These are phyloP conservation scores for Mellivora capensis DNA, from an alignment of 2,113 vertebrate genomes.

Conservation along the genomic window DNA sequence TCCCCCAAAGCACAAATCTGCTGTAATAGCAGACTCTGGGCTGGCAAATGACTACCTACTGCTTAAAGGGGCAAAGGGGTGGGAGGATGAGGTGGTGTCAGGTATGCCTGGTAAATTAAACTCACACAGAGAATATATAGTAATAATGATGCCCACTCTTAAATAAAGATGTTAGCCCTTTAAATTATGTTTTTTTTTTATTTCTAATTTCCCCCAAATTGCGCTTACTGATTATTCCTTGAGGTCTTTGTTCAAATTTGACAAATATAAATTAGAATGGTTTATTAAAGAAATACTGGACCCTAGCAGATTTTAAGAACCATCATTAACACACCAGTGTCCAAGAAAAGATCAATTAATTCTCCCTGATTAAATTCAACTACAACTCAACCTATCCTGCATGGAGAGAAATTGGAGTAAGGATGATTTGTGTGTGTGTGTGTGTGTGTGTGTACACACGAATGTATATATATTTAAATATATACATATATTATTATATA, in stretches of 20 bases:
- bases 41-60: background rate
- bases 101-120: background rate
- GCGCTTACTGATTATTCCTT: background rate
- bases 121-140: background rate
- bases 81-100: background rate
- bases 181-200: background rate
- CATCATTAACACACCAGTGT: background rate
- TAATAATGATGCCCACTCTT: background rate
- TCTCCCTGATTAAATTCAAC: background rate
- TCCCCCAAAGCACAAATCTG: background rate
- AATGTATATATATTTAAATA: background rate
- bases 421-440: background rate
- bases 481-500: background rate
- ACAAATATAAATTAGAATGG: background rate
- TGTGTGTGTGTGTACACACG: background rate
- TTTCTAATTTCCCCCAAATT: background rate
- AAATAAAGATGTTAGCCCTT: background rate
- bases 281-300: constrained; percentile 18
- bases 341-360: background rate
- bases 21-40: background rate
- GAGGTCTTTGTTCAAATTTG: background rate
- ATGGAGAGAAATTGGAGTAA: background rate
- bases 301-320: background rate
- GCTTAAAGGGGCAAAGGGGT: background rate
- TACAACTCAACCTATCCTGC: background rate